Evolutionary conservation across 2,797 vertebrate genomes (phyloP).

Genomic region (Acrocephalus scirpaceus): DNA sequence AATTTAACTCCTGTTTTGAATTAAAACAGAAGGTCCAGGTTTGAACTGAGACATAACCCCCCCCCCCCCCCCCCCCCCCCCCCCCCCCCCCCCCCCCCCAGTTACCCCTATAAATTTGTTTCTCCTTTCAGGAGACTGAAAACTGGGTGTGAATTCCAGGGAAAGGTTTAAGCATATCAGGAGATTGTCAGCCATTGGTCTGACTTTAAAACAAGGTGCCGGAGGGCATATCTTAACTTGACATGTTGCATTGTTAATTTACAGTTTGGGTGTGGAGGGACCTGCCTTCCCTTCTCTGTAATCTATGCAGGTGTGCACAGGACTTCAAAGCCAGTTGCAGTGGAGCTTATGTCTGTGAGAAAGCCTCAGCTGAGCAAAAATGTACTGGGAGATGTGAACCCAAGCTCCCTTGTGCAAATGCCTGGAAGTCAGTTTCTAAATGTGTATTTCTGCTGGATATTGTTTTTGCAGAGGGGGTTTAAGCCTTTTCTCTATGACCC

Average conservation of each 20-base stretch:
- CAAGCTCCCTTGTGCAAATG: background rate
- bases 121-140: background rate
- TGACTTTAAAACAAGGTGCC: slow-evolving; percentile 74
- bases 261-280: slow-evolving; percentile 76
- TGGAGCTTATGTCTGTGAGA: slow-evolving; percentile 46
- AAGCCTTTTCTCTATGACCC: background rate
- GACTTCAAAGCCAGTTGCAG: slow-evolving; percentile 73
- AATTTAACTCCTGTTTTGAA: background rate
- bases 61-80: background rate
- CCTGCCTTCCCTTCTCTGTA: slow-evolving; percentile 67
- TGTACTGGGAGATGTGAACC: background rate
- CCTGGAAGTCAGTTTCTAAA: background rate
- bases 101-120: background rate
- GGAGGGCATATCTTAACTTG: slow-evolving; percentile 76
- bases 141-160: background rate
- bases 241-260: slow-evolving; percentile 72
- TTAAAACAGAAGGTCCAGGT: background rate
- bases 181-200: slow-evolving; percentile 61
- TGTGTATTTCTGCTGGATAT: background rate
- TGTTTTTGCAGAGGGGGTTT: background rate
- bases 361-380: slow-evolving; percentile 10
- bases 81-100: background rate
- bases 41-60: background rate
- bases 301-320: slow-evolving; percentile 76
- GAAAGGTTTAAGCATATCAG: slow-evolving; percentile 70